These are phyloP conservation scores for Pollenia angustigena DNA, from an alignment of 2,888 invertebrate genomes.

Conservation along the genomic window DNA sequence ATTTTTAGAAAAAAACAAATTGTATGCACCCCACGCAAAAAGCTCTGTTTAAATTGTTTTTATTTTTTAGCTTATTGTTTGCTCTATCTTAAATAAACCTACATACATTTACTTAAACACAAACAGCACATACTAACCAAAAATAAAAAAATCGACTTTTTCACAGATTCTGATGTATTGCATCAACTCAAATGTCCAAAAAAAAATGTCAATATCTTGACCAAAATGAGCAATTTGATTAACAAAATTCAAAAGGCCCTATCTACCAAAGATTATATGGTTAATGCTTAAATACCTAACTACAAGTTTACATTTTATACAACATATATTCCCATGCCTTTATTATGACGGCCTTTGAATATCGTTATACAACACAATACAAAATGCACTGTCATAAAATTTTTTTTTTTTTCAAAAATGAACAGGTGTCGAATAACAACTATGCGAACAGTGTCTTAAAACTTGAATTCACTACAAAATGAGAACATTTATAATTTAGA, in stretches of 20 bases:
- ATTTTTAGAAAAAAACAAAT: not conserved
- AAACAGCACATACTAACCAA: too few relatives aligned
- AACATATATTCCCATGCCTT: not conserved
- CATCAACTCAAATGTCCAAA: too few relatives aligned
- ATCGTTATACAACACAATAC: conserved; percentile 27
- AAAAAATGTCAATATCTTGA: too few relatives aligned
- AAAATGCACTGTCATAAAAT: conserved; percentile 26
- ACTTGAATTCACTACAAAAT: not conserved
- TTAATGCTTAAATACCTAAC: too few relatives aligned
- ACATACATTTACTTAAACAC: too few relatives aligned
- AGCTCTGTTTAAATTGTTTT: conserved; percentile 7
- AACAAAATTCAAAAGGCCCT: too few relatives aligned
- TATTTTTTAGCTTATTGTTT: not conserved
- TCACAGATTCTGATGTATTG: too few relatives aligned
- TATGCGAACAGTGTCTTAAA: conserved; percentile 28
- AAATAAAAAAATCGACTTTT: too few relatives aligned
- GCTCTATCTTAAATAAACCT: not conserved
- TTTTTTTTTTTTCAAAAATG: not conserved
- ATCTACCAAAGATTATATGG: too few relatives aligned
- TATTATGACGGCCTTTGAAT: not conserved
- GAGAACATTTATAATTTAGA: too few relatives aligned
- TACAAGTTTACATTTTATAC: too few relatives aligned
- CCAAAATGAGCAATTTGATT: too few relatives aligned
- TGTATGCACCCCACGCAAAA: conserved; percentile 15
- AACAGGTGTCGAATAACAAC: conserved; percentile 57